Conservation (phyloP, 2,797 vertebrate species). For the Pipistrellus pipistrellus region DNA sequence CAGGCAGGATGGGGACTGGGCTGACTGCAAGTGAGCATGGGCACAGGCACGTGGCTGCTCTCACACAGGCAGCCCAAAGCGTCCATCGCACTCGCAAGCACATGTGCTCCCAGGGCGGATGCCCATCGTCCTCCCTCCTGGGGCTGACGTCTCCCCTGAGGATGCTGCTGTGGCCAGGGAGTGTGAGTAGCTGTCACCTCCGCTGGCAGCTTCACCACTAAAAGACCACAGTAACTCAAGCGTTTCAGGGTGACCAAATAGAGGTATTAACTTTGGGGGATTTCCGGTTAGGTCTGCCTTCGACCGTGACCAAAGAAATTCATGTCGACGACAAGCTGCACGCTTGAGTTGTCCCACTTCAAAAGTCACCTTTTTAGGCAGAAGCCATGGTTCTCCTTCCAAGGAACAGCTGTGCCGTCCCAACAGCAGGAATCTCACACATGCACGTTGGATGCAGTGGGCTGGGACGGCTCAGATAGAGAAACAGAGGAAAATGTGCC, state of each 20-base stretch:
- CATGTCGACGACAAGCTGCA: background rate
- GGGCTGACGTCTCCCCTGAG: background rate
- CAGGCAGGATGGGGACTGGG: rapidly evolving
- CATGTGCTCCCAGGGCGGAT: background rate
- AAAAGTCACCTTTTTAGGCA: background rate
- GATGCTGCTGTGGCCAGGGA: background rate
- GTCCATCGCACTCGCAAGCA: background rate
- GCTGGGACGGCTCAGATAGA: background rate
- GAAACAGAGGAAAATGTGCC: background rate
- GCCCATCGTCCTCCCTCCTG: rapidly evolving
- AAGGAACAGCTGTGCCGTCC: background rate
- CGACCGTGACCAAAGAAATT: background rate
- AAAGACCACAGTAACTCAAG: background rate
- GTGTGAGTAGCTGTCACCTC: rapidly evolving
- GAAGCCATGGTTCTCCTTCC: background rate
- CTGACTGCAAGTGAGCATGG: rapidly evolving
- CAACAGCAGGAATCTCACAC: background rate
- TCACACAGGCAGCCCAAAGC: background rate
- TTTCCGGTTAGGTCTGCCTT: background rate
- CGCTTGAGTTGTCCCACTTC: background rate
- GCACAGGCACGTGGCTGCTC: background rate
- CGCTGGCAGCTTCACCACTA: background rate
- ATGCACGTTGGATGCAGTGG: background rate
- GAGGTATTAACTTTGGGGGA: background rate
- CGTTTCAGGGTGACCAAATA: background rate